Evolutionary conservation across 2,113 vertebrate genomes (phyloP), one percentile per base, ranked within the genome.

Genomic region (Ptyas mucosa): DNA sequence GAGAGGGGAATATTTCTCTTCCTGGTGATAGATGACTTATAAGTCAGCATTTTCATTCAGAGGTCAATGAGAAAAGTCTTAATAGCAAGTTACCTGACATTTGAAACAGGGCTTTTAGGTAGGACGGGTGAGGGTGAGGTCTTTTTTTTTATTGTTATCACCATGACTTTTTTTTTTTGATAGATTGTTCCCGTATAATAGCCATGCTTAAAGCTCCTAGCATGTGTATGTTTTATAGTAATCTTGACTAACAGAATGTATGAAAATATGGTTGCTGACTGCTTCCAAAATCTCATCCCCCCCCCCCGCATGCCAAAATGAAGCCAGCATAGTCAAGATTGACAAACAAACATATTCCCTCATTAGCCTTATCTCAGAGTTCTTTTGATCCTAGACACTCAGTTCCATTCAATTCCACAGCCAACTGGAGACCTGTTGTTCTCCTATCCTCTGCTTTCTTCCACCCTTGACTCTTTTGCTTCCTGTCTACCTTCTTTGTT

Each of bases 81-180:
- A 64, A 26, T 12, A 64, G 26, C 58, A 64, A 26, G 8, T 61
- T 12, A 64, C 58, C 3, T 64, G 24, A 64, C 26, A 26, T 64
- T 64, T 64, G 29, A 29, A 64, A 29, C n/a, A n/a, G 64, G 15
- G 6, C 6, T 34, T 69, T 75, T 34, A 34, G n/a, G 14, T 34
- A 34, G 69, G 15, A 20, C 0, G 5, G 14, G 2, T n/a, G 14
- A 75, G 14, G 14, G 14, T 2, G 14, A 18, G 15, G 2, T 2
- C 29, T 29, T 75, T 75, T 34, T 34, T 34, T 20, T 34, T n/a
- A 34, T 75, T n/a, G 1, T 69, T 34, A 75, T 75, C 15, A 18
- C 69, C 6, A 75, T 75, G n/a, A 75, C 64, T 46, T 18, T 75
- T 34, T 69, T 75, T 75, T n/a, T 69, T 34, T 18, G 1, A 75